Evolutionary conservation across 2,113 vertebrate genomes (phyloP), one percentile per base, ranked within the genome.

Genomic region (Oryzias javanicus): DNA sequence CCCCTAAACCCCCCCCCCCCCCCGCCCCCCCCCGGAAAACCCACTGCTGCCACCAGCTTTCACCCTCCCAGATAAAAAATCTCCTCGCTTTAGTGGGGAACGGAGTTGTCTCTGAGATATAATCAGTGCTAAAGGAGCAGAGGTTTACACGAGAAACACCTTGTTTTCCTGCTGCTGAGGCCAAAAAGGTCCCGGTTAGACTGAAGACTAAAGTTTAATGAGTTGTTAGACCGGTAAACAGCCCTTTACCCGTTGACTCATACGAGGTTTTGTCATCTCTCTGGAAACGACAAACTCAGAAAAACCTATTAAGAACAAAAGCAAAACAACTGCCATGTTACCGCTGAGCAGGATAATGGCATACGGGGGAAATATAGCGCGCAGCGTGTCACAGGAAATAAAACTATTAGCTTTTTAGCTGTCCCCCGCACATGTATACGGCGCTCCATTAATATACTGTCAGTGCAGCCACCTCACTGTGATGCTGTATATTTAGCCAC

Each of bases 1-100:
- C 75, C 65, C 51, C 51, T 67, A 78, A 80, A 69, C 63, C 45
- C 42, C 42, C 41, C 35, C 27, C 17, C 4, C 57, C n/a, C 49
- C 48, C 41, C 17, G 57, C 49, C n/a, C n/a, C n/a, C n/a, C n/a
- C n/a, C n/a, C n/a, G n/a, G n/a, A n/a, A 41, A 17, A 44, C 52
- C 42, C 57, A 20, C 20, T 4, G 1, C 44, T 14, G 4, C 35
- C 16, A 14, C 49, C 44, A 35, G 17, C 51, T 55, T 16, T 52
- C 19, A 55, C n/a, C 64, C 52, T 59, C 35, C 20, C 20, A 18
- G 29, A 50, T 50, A 66, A 42, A 74, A 35, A 64, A 67, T 72
- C 59, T 63, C 47, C 5, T 40, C 6, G 60, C 68, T 67, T 57
- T 50, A 62, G 59, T 63, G 60, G 47, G 49, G 40, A 35, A 72